phyloP scores from a whole-genome alignment of 2,797 vertebrate genomes.

The Sciurus vulgaris region DNA sequence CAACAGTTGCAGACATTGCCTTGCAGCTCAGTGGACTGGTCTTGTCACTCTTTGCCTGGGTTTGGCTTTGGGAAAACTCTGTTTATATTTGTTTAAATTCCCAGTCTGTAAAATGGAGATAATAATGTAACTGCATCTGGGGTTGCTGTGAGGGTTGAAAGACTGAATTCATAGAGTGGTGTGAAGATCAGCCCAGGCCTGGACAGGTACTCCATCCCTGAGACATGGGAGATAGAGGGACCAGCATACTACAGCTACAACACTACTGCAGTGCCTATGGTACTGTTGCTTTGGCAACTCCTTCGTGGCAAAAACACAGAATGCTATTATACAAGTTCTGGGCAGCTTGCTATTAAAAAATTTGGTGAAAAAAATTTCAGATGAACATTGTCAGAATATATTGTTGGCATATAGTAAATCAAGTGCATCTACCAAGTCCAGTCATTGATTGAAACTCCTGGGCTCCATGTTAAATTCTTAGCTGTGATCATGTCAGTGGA shows the following conservation, averaged over 20 bases:
- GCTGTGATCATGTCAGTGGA: not conserved
- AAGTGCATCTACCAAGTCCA: not conserved
- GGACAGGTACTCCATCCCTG: not conserved
- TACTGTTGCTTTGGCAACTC: not conserved
- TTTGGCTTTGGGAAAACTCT: not conserved
- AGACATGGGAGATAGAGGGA: not conserved
- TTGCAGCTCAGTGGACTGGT: not conserved
- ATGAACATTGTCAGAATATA: not conserved
- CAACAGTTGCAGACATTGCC: not conserved
- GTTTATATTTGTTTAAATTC: too few species aligned
- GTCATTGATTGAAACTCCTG: not conserved
- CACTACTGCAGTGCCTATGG: not conserved
- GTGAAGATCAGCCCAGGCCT: not conserved
- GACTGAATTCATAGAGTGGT: not conserved
- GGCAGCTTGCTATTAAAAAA: not conserved
- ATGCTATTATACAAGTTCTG: not conserved
- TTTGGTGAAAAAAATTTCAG: too few species aligned
- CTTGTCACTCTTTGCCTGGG: not conserved
- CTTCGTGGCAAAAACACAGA: not conserved
- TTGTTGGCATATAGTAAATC: not conserved
- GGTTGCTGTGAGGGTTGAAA: not conserved
- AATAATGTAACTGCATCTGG: not conserved
- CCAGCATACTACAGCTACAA: accelerated
- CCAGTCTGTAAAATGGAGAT: not conserved
- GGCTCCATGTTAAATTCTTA: not conserved